Base-by-base conservation (phyloP, 2,113 vertebrate species). In the Dissostichus mawsoni region DNA sequence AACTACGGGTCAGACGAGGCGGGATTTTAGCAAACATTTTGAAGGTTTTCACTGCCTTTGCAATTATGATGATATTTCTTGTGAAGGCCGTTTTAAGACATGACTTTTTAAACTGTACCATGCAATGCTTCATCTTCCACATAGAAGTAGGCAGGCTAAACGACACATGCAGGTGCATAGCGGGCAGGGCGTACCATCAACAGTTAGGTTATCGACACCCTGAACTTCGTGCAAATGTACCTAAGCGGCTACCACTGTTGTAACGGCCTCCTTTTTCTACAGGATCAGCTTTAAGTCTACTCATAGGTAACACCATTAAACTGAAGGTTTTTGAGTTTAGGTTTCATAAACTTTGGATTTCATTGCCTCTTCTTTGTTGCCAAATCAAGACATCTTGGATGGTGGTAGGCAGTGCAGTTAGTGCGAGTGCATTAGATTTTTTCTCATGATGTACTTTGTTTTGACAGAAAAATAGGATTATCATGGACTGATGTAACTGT, bases 11-110 rank as follows among this genome's bases (percentile, higher is more conserved):
- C 67, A 80, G 45, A 57, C 2, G 23, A 73, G 48, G 36, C 18
- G 10, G 33, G n/a, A 62, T 72, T 74, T 76, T 57, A 64, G 41
- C 23, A 74, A 25, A 74, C n/a, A 78, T 61, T 33, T 76, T 56
- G 45, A 64, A 53, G 33, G 45, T 75, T 80, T 11, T 23, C 14
- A 64, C 18, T n/a, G 74, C 51, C 45, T 75, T 7, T 36, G 17
- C 4, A 56, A 67, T 51, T 14, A 51, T 36, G 25, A 36, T 13
- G 57, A 1, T 8, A 33, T 18, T 50, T 10, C 18, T 7, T 41
- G 5, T 41, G 36, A 41, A 41, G 36, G 36, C 36, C 36, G 36
- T 41, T 41, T 29, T 29, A 29, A 29, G 29, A 29, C 3, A 29
- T 29, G 29, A 4, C 29, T 29, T 29, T 29, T 29, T 29, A 29